These are phyloP conservation scores for Chamaetylas fuelleborni DNA, from an alignment of 2,113 vertebrate species.

Conservation along the genomic window DNA sequence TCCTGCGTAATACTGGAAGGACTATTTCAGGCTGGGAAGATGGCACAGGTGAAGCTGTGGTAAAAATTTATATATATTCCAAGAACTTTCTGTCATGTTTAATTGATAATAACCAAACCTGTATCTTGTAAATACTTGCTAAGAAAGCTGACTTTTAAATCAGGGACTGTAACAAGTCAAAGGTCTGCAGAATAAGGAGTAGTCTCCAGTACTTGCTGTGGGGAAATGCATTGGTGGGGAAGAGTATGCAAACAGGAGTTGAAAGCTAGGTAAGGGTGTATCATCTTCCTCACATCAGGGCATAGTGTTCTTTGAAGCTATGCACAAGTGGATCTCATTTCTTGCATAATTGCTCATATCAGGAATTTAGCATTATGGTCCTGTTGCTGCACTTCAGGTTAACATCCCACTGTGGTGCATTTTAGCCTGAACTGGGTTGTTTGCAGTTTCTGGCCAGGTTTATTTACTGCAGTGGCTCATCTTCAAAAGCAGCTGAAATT, in stretches of 20 bases:
- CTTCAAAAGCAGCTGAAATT: not conserved
- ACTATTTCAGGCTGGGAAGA: not conserved
- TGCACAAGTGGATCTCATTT: not conserved
- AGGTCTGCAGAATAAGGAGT: not conserved
- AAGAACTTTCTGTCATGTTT: not conserved
- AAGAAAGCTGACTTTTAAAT: not conserved
- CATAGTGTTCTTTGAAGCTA: not conserved
- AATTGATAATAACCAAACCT: not conserved
- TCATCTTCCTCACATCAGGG: not conserved
- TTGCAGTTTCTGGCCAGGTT: not conserved
- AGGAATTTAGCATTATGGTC: not conserved
- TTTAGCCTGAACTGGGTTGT: not conserved
- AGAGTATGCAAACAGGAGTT: not conserved
- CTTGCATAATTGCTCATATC: not conserved
- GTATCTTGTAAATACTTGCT: not conserved
- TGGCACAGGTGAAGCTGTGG: not conserved
- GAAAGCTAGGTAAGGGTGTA: not conserved
- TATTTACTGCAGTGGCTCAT: not conserved
- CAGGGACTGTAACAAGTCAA: not conserved
- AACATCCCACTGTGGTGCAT: not conserved
- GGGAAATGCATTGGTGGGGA: not conserved
- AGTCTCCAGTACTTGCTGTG: not conserved
- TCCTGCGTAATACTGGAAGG: not conserved
- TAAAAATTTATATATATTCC: not conserved
- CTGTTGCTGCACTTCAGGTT: not conserved